These are phyloP conservation scores for Halcyon senegalensis DNA, from an alignment of 2,113 vertebrate species.

Conservation along the genomic window DNA sequence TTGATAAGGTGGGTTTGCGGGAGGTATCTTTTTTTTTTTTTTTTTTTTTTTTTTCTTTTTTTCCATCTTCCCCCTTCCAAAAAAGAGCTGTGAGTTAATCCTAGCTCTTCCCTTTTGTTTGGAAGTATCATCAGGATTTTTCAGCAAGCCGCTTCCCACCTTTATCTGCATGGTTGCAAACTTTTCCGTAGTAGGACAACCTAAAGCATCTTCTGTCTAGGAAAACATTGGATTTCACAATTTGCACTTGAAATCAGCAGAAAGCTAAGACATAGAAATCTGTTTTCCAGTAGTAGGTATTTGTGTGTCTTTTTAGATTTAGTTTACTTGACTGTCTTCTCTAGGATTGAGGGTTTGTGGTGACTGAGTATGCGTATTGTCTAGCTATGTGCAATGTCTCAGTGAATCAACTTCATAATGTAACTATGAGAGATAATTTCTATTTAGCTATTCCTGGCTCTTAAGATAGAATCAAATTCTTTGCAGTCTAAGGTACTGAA, in stretches of 20 bases:
- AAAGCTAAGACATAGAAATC: not conserved
- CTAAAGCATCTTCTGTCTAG: not conserved
- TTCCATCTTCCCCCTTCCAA: too few relatives aligned
- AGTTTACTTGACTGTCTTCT: not conserved
- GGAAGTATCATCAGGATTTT: not conserved
- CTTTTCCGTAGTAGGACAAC: not conserved
- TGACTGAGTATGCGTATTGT: fast-evolving
- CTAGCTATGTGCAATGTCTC: not conserved
- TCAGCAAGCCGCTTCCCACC: not conserved
- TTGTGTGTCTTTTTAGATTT: not conserved
- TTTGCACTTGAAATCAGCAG: not conserved
- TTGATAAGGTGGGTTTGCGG: constrained; percentile 64
- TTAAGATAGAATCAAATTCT: not conserved
- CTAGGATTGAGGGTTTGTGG: not conserved
- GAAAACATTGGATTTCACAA: not conserved
- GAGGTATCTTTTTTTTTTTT: not conserved
- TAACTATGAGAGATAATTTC: not conserved
- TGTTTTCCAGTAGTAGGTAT: not conserved
- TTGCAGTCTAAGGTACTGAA: not conserved
- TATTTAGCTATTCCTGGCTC: not conserved
- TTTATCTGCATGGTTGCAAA: not conserved
- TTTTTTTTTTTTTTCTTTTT: not conserved
- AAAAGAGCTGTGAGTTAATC: not conserved
- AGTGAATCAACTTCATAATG: not conserved
- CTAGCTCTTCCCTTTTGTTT: not conserved